Evolutionary conservation across 2,113 vertebrate genomes (phyloP).

Genomic region (Gyps fulvus): DNA sequence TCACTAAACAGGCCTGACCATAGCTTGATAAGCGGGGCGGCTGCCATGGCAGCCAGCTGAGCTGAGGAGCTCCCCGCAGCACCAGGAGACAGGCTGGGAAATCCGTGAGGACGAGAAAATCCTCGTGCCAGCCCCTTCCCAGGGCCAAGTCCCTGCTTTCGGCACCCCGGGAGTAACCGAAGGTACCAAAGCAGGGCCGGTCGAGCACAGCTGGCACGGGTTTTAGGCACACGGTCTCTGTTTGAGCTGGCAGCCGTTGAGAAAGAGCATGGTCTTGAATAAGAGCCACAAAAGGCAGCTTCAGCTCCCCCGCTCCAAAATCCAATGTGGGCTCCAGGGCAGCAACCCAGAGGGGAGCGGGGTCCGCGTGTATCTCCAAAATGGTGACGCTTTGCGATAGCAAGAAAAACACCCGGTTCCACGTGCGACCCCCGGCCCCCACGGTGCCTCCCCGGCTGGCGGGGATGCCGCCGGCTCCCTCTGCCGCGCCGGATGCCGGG

Average conservation of each 20-base stretch:
- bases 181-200: too few species aligned
- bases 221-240: neutral
- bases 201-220: fast-evolving
- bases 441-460: fast-evolving
- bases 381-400: fast-evolving
- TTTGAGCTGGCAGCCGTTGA: neutral
- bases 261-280: neutral
- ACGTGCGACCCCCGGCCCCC: fast-evolving
- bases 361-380: fast-evolving
- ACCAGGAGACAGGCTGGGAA: neutral
- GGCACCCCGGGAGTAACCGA: fast-evolving
- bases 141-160: fast-evolving
- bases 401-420: fast-evolving
- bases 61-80: neutral
- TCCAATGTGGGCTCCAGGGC: neutral
- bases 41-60: neutral
- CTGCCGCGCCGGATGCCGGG: neutral
- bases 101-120: neutral
- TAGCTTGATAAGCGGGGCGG: neutral
- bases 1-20: neutral
- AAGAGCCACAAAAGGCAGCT: neutral
- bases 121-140: fast-evolving
- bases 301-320: neutral
- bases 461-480: neutral
- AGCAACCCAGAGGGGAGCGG: neutral